These are phyloP conservation scores for Ceuthmochares aereus DNA, from an alignment of 2,113 vertebrate species.

Conservation along the genomic window DNA sequence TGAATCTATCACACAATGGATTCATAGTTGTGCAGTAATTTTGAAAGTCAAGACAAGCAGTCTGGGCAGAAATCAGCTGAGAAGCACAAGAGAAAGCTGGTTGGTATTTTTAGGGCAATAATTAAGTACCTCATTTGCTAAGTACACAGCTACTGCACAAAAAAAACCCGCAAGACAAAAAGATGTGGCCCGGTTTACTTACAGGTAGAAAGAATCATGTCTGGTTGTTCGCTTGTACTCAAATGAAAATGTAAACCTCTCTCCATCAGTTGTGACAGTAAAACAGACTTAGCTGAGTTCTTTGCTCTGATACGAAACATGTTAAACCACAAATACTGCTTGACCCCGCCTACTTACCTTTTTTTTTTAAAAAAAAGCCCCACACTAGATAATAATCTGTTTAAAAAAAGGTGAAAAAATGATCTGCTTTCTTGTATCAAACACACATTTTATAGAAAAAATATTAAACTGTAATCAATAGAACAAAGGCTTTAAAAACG, in stretches of 20 bases:
- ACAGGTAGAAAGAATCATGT: conserved; percentile 79
- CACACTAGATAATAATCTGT: not conserved
- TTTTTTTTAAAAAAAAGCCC: not conserved
- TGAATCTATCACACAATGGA: not conserved
- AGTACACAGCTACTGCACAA: not conserved
- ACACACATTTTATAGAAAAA: not conserved
- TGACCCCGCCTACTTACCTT: conserved; percentile 65
- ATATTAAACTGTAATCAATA: not conserved
- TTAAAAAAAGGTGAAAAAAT: not conserved
- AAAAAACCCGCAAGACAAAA: not conserved
- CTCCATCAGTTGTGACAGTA: not conserved
- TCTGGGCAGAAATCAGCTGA: not conserved
- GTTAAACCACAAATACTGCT: conserved; percentile 36
- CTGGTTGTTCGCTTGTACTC: not conserved
- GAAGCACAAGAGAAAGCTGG: not conserved
- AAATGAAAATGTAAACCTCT: not conserved
- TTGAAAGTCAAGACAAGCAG: not conserved
- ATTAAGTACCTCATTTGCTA: not conserved
- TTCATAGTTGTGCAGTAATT: not conserved
- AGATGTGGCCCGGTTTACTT: conserved; percentile 32
- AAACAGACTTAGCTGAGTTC: conserved; percentile 22
- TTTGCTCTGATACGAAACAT: not conserved
- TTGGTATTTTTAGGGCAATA: not conserved
- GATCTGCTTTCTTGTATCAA: not conserved
- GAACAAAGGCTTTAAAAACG: not conserved